Evolutionary conservation across 2,113 vertebrate genomes (phyloP), one percentile per base, ranked within the genome.

Genomic region (Stegostoma tigrinum): DNA sequence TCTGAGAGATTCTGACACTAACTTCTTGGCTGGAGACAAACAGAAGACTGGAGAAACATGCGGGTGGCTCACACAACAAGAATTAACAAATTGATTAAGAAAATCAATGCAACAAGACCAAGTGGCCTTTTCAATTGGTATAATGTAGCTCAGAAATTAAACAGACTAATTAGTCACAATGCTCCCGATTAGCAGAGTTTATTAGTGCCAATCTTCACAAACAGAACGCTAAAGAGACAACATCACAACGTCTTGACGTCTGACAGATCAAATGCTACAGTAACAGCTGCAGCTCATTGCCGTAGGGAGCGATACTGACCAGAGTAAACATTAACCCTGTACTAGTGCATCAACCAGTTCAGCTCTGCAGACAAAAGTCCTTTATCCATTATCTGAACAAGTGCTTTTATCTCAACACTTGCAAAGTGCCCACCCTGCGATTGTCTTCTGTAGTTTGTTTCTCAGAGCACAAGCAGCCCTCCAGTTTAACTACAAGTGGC

Each of bases 251-350:
- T 52, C 87, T 90, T 30, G 24, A 61, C 64, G 87, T 21, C 90
- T 94, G 90, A 67, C 90, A 94, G 64, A 67, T 68, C 61, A 42
- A 67, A 42, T 42, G 34, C 90, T 94, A 64, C 34, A 67, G 64
- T 23, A 94, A 94, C 90, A 94, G 90, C 90, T 94, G 90, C 61
- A 94, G 6, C 64, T 94, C 90, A 94, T 55, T 94, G n/a, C 90
- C n/a, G 45, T 10, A 38, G 64, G 90, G 90, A 94, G 34, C 17
- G 19, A 94, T 24, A 94, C n/a, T 68, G 34, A 66, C 34, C 61
- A 42, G n/a, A 10, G 64, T n/a, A 94, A 68, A 42, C 19, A 67
- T 94, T 94, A 94, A 94, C 90, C 90, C 90, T 68, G 8, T 24
- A 61, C 55, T 12, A 24, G 14, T 38, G 61, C 38, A 0, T 12